Evolutionary conservation across 92 coral and sea anemone genomes (phyloP), one percentile per base, ranked within the genome.

Genomic region (Diadumene lineata): DNA sequence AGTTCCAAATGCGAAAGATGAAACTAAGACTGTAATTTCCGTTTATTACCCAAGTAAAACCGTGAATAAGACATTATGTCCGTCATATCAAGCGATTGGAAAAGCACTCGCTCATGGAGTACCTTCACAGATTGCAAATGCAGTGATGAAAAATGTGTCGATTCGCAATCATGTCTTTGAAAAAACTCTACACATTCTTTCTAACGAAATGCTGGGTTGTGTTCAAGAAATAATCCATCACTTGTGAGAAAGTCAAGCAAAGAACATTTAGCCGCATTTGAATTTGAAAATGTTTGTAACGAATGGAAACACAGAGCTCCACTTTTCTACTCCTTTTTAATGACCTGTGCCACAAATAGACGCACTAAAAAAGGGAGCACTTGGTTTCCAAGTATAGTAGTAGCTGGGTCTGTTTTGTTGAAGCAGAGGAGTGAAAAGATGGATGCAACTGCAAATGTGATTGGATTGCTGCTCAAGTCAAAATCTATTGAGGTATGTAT

Each of bases 281-380:
- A 86, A 25, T 34, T 85, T 27, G 46, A 81, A 46, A 58, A 19
- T 13, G 70, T 85, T 11, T 89, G 88, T 23, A 69, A 80, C 1
- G 96, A 90, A 72, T 90, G 92, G 92, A 38, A 50, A 28, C 55
- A 79, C 50, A 72, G 92, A 66, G 90, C 92, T 1, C 97, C 97
- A 19, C 17, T 91, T 38, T 91, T 87, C 53, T 84, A 84, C 53
- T 73, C 84, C 2, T 79, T 85, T 64, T 77, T 90, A 23, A 46
- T 82, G 60, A 76, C 88, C n/a, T 63, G 78, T 31, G 55, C 74
- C 16, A 43, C 28, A 31, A 76, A 80, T 53, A 80, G 74, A 64
- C 79, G 75, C 53, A 77, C 58, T 15, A n/a, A n/a, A n/a, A 77
- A 60, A 51, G 29, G 50, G 27, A 34, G 18, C 21, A 63, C 81